Base-by-base conservation (phyloP, 2,888 invertebrate genomes). In the Leptinotarsa haldemani region DNA sequence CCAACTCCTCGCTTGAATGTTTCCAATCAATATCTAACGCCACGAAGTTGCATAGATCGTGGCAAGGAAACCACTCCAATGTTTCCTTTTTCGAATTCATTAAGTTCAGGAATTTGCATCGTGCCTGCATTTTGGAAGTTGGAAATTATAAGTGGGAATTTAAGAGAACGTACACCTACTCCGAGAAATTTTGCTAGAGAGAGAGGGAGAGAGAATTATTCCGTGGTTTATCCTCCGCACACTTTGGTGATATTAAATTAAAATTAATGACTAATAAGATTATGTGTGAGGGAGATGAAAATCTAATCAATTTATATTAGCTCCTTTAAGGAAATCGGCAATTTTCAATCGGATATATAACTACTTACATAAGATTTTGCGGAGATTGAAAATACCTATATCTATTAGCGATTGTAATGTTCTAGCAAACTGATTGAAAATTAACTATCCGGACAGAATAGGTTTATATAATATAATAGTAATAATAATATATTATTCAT, bases 201-300 rank as follows among this genome's bases (percentile, higher is more conserved):
- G 40, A 40, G 40, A 40, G 9, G 9, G 40, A 40, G 73, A 53
- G 69, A 58, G 67, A 77, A 76, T 78, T 71, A 73, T 78, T 76
- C 72, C 74, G 76, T 70, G 78, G 77, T 77, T 78, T 78, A 75
- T 77, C 78, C 78, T 76, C 69, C 77, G 76, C 81, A 78, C 81
- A 80, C 79, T 82, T 83, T 79, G 79, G 82, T 82, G 80, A 80
- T 83, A 85, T 85, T 83, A 84, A 84, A 85, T 85, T 86, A 86
- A 86, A 86, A 85, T 85, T 85, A 86, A 83, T 83, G 81, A 80
- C 82, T 85, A 85, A 86, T 84, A 80, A 83, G 85, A 86, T 86
- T 85, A 85, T 72, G 77, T 80, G 80, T 80, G 80, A 81, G 82
- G 82, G 84, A 83, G 84, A 77, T 80, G 83, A 82, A 84, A 85